A percentile compares a stretch with the other conserved stretches of the same genome.
phyloP scores from a whole-genome alignment of 1,140 invertebrate species.

The Lerema accius region DNA sequence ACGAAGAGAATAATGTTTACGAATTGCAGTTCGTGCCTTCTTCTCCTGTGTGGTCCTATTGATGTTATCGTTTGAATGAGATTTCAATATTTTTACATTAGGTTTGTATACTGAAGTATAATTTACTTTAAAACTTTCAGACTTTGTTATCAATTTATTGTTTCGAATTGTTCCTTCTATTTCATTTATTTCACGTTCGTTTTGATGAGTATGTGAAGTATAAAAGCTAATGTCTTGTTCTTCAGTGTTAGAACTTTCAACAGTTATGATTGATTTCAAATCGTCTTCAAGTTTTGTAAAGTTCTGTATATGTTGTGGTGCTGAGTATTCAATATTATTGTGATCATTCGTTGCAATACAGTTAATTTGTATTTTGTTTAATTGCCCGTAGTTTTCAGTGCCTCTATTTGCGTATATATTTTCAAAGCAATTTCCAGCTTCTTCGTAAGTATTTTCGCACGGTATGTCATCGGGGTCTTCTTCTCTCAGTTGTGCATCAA shows the following conservation, averaged over 20 bases:
- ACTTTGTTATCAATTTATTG: conserved; percentile 75
- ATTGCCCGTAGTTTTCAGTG: conserved; percentile 70
- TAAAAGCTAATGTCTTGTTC: conserved; percentile 62
- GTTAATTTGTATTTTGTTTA: conserved; percentile 60
- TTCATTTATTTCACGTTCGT: conserved; percentile 79
- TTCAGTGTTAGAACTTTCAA: conserved; percentile 70
- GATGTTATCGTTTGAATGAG: conserved; percentile 72
- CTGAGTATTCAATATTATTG: conserved; percentile 49
- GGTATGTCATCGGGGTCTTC: conserved; percentile 76
- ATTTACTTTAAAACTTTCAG: conserved; percentile 67
- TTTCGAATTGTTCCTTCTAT: conserved; percentile 78
- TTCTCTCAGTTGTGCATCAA: conserved; percentile 85
- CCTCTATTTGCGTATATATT: conserved; percentile 64
- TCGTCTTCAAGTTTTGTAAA: conserved; percentile 74
- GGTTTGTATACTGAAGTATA: conserved; percentile 51
- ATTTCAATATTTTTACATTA: conserved; percentile 64
- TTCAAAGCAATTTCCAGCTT: conserved; percentile 67
- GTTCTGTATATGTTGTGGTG: conserved; percentile 60
- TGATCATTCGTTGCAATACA: conserved; percentile 37
- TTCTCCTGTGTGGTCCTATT: conserved; percentile 51
- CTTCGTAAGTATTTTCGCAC: conserved; percentile 74
- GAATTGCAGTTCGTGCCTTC: conserved; percentile 63
- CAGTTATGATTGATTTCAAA: conserved; percentile 75
- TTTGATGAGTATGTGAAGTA: conserved; percentile 70
- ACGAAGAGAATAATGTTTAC: conserved; percentile 80